Percentiles rank a stretch among this genome's conserved stretches.
Evolutionary conservation across 2,797 vertebrate genomes (phyloP).

Genomic region (Lacerta viridis): DNA sequence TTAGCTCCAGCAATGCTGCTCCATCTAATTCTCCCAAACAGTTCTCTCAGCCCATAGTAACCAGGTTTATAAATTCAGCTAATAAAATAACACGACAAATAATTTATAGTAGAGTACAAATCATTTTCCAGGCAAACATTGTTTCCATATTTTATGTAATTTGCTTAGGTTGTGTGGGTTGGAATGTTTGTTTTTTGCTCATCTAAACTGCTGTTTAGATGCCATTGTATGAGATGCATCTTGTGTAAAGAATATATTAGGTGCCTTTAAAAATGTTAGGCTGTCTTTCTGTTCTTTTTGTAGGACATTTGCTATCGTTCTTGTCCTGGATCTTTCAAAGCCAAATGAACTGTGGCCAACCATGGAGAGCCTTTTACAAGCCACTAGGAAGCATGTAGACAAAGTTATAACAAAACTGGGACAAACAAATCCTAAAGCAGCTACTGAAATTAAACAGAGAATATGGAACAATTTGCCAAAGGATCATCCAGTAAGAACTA

Average conservation of each 20-base stretch:
- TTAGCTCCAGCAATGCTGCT: neutral
- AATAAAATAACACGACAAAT: constrained; percentile 3
- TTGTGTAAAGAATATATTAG: constrained; percentile 31
- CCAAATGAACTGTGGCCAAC: constrained; percentile 91
- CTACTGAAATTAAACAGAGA: constrained; percentile 81
- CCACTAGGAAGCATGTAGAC: constrained; percentile 84
- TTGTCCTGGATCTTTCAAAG: constrained; percentile 93
- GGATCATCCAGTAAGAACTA: constrained; percentile 91
- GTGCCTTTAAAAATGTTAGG: neutral
- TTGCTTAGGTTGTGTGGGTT: constrained; percentile 12
- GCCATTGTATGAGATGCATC: neutral
- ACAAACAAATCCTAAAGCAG: constrained; percentile 81
- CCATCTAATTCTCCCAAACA: neutral
- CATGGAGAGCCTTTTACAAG: constrained; percentile 90
- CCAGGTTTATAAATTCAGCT: constrained; percentile 14
- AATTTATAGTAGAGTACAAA: constrained; percentile 29
- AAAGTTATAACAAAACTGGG: constrained; percentile 82
- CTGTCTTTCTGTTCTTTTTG: constrained; percentile 54
- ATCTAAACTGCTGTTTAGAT: neutral
- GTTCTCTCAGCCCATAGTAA: neutral
- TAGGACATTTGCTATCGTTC: constrained; percentile 90
- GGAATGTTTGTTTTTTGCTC: neutral
- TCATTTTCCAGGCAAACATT: constrained; percentile 6
- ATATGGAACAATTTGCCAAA: constrained; percentile 83
- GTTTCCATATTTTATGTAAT: neutral